phyloP scores from a whole-genome alignment of 2,113 vertebrate species.

The Elgaria multicarinata region DNA sequence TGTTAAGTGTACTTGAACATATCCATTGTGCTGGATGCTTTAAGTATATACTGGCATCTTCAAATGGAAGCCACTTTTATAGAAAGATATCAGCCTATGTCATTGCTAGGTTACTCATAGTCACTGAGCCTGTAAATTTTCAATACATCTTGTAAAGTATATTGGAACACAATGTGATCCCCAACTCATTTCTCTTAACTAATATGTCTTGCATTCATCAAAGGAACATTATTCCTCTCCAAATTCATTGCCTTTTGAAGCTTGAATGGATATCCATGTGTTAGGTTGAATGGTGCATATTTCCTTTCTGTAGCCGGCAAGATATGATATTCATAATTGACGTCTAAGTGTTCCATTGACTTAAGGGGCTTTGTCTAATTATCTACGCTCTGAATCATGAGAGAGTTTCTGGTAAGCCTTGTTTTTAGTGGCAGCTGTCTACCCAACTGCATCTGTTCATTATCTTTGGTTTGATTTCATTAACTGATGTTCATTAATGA shows the following conservation, averaged over 20 bases:
- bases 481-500: slow-evolving; percentile 50
- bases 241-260: background rate
- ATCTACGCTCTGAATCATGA: slow-evolving; percentile 53
- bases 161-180: background rate
- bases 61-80: background rate
- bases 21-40: background rate
- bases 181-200: background rate
- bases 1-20: background rate
- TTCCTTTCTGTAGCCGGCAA: slow-evolving; percentile 4
- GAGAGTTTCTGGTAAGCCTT: slow-evolving; percentile 40
- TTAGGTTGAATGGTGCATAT: background rate
- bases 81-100: background rate
- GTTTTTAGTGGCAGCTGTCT: slow-evolving; percentile 51
- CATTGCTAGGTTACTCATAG: background rate
- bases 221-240: background rate
- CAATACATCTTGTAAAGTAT: background rate
- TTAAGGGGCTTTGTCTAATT: slow-evolving; percentile 53
- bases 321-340: background rate
- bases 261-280: background rate
- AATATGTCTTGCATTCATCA: background rate
- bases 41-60: background rate
- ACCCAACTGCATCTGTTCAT: slow-evolving; percentile 59
- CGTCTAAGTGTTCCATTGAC: slow-evolving; percentile 31
- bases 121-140: background rate
- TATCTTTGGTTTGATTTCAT: slow-evolving; percentile 65